Percentiles rank a stretch among this genome's conserved stretches.
Evolutionary conservation across 1,140 invertebrate species (phyloP).

Genomic region (Stratiolaelaps scimitus): DNA sequence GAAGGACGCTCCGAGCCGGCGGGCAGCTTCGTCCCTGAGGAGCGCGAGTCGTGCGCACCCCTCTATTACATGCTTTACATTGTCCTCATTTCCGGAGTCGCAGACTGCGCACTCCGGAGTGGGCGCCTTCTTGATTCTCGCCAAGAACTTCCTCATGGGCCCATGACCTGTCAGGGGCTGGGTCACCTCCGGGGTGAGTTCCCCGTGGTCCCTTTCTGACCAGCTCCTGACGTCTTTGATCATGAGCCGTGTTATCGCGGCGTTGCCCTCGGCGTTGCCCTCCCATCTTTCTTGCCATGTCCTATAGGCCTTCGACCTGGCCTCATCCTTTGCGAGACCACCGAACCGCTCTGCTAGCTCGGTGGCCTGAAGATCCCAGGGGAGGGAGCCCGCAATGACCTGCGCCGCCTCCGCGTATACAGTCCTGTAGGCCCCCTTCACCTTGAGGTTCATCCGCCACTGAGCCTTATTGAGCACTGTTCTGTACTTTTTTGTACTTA

Average conservation of each 20-base stretch:
- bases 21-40: background rate
- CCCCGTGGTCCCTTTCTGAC: no score
- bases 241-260: background rate
- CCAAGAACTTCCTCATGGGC: background rate
- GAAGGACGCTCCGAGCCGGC: background rate
- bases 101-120: background rate
- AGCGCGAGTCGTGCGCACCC: background rate
- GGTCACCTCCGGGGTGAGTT: no score
- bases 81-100: background rate
- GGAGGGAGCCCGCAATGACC: background rate
- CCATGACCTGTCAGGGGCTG: constrained; percentile 6
- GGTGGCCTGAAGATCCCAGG: background rate
- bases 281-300: background rate
- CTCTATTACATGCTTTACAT: background rate
- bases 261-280: background rate
- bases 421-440: background rate
- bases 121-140: background rate
- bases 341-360: background rate
- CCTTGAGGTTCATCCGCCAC: background rate
- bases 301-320: background rate
- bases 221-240: background rate
- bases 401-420: background rate
- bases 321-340: background rate
- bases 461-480: background rate
- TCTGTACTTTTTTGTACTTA: background rate